Percentiles rank a stretch among this genome's conserved stretches.
These are phyloP conservation scores for Apodemia mormo DNA, from an alignment of 2,888 invertebrate genomes.

Conservation along the genomic window DNA sequence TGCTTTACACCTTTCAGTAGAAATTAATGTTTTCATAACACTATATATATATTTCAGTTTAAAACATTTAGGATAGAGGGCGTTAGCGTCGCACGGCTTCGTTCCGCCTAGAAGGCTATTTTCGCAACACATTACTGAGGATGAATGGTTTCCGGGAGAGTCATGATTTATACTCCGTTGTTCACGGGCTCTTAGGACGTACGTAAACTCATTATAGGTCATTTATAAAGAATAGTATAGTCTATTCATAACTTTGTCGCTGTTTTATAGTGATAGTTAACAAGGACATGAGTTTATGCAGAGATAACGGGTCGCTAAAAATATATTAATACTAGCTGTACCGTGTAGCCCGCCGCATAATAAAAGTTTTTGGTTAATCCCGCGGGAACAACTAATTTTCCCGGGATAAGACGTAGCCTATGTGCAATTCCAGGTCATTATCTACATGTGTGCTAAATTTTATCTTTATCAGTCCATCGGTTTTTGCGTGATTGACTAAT, in stretches of 20 bases:
- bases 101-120: slow-evolving; percentile 73
- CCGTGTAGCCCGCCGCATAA: no score
- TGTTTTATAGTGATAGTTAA: neutral
- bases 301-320: no score
- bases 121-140: slow-evolving; percentile 79
- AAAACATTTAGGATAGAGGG: slow-evolving; percentile 66
- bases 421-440: no score
- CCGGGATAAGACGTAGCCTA: no score
- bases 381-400: no score
- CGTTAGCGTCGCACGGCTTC: slow-evolving; percentile 53
- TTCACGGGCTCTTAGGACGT: slow-evolving; percentile 48
- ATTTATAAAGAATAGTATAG: slow-evolving; percentile 62
- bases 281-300: no score
- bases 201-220: slow-evolving; percentile 66
- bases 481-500: no score
- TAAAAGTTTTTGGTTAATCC: no score
- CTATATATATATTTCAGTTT: slow-evolving; percentile 54
- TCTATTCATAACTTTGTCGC: slow-evolving; percentile 57
- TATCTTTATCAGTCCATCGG: no score
- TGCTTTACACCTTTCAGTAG: slow-evolving; percentile 39
- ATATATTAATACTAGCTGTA: no score
- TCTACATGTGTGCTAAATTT: no score
- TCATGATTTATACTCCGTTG: slow-evolving; percentile 72
- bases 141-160: slow-evolving; percentile 79
- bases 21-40: slow-evolving; percentile 51